These are phyloP conservation scores for Myotis myotis DNA, from an alignment of 2,797 vertebrate genomes.

Conservation along the genomic window DNA sequence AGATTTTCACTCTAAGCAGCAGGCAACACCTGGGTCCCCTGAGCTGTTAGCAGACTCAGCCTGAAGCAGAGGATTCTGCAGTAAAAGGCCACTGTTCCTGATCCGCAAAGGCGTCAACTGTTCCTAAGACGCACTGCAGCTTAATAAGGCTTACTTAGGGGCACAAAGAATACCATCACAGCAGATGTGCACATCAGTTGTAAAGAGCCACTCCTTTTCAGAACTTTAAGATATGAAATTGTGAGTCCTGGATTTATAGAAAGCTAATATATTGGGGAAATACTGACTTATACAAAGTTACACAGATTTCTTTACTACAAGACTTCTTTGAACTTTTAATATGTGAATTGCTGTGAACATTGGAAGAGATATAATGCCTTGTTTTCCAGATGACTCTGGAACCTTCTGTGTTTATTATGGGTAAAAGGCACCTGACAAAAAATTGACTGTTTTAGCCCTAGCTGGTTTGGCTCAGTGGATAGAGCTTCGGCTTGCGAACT, in stretches of 20 bases:
- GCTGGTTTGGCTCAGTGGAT: no score
- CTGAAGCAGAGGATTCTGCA: neutral
- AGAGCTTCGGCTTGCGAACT: no score
- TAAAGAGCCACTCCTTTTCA: neutral
- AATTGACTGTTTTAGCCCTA: neutral
- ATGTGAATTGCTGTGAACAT: neutral
- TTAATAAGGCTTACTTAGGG: neutral
- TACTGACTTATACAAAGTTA: neutral
- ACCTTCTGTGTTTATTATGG: neutral
- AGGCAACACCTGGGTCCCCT: neutral
- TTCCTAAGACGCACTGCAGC: neutral
- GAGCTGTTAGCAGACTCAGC: neutral
- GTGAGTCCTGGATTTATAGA: neutral
- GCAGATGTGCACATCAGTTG: neutral
- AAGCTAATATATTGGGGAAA: neutral
- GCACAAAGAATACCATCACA: neutral
- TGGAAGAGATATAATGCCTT: neutral
- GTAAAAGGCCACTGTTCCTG: neutral
- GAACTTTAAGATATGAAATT: neutral
- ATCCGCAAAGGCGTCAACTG: neutral
- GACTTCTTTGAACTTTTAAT: neutral
- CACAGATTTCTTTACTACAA: neutral
- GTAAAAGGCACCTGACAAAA: neutral
- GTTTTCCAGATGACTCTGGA: neutral
- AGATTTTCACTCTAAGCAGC: neutral